Percentiles rank a stretch among this genome's conserved stretches.
Conservation (phyloP, 2,113 vertebrate species). For the Caloenas nicobarica region DNA sequence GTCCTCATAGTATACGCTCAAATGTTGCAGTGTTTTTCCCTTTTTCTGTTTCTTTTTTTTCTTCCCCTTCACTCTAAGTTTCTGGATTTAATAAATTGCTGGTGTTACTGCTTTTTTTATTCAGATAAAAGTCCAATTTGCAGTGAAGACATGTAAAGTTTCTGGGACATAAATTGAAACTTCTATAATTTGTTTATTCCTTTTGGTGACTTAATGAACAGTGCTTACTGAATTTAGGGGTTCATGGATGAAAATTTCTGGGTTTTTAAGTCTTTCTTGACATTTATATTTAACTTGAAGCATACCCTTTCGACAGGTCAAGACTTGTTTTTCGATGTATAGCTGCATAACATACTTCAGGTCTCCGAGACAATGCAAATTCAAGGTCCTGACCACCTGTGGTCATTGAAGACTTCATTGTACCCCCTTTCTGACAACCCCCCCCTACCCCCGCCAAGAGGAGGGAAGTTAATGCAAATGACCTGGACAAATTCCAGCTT, state of each 20-base stretch:
- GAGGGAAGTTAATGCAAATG: no score
- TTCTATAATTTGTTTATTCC: neutral
- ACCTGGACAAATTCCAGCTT: no score
- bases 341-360: neutral
- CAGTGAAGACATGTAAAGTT: neutral
- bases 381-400: neutral
- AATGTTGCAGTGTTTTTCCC: neutral
- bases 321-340: neutral
- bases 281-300: no score
- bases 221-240: neutral
- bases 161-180: neutral
- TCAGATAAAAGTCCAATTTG: neutral
- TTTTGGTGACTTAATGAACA: neutral
- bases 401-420: neutral
- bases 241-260: neutral
- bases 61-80: no score
- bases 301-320: neutral
- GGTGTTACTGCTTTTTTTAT: neutral
- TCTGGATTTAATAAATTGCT: neutral
- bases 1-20: neutral
- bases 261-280: no score
- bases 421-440: no score
- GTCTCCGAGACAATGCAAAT: slow-evolving; percentile 3
- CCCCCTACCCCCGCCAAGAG: no score
- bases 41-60: neutral